Conservation (phyloP, 2,888 invertebrate species). For the Leptura quadrifasciata region DNA sequence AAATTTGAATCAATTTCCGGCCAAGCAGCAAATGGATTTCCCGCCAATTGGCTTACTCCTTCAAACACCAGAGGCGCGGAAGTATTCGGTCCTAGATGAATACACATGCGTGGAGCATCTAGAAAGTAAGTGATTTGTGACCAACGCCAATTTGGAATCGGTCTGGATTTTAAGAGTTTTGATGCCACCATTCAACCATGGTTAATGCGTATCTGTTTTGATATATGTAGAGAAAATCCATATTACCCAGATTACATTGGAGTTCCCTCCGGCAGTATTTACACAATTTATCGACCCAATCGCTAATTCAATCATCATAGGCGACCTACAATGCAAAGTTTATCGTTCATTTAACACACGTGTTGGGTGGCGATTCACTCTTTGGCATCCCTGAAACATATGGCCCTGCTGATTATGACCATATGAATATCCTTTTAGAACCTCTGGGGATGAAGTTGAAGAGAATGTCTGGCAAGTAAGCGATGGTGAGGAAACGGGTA, state of each 20-base stretch:
- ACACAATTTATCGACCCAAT: neutral
- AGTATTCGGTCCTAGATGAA: too few relatives aligned
- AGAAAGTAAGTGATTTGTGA: too few relatives aligned
- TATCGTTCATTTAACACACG: neutral
- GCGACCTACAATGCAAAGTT: neutral
- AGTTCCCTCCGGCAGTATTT: neutral
- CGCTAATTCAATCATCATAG: neutral
- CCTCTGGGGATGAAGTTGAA: neutral
- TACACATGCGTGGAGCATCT: too few relatives aligned
- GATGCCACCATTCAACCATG: neutral
- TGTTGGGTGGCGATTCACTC: neutral
- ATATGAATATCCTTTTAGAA: neutral
- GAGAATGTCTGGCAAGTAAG: too few relatives aligned
- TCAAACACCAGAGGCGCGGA: too few relatives aligned
- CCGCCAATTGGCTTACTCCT: too few relatives aligned
- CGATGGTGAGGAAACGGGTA: neutral
- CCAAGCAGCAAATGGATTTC: too few relatives aligned
- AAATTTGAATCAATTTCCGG: too few relatives aligned
- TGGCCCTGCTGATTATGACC: neutral
- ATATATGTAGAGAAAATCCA: neutral
- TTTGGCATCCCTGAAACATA: neutral
- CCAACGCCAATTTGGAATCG: neutral
- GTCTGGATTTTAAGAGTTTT: neutral
- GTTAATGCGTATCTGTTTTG: neutral
- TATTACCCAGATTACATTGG: neutral